Evolutionary conservation across 2,113 vertebrate genomes (phyloP), one percentile per base, ranked within the genome.

Genomic region (Prunella himalayana): DNA sequence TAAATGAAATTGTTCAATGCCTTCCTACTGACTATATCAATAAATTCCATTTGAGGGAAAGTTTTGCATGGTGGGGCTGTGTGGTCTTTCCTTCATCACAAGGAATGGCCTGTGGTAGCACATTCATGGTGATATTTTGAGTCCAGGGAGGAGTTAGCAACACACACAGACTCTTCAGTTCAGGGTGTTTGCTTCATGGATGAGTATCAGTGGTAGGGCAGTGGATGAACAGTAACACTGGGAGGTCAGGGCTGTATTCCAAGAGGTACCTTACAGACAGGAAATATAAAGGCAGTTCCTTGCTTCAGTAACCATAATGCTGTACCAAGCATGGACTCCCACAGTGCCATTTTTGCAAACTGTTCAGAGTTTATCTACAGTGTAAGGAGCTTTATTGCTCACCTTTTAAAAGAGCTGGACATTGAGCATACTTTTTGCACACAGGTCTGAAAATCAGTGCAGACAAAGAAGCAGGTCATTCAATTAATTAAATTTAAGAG

Each of bases 171-270:
- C 23, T 39, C 37, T 30, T 72, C n/a, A 70, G 23, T 44, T 73
- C 27, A n/a, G 82, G 39, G 8, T 18, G 19, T 45, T 73, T 81
- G 47, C 60, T 54, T 75, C 25, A 20, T 7, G 51, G 56, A 13
- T 11, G 6, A 71, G 7, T 19, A 24, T 5, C 53, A 63, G 47
- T 24, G 7, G 3, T 9, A 23, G 11, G 18, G n/a, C 21, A 75
- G 21, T 16, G 49, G 33, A 41, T 33, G 35, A 70, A 33, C 59
- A 33, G n/a, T 20, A 45, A 18, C 13, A 7, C 42, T 6, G 60
- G 33, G 31, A 1, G 2, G 13, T 8, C 0, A 1, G 59, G 35
- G 11, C 15, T 60, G 50, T 22, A 35, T 39, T 66, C 65, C 47
- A n/a, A 19, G 16, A 79, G 35, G 23, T 41, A 61, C 24, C 50